Conservation (phyloP, 2,113 vertebrate genomes). For the Poecilia latipinna region DNA sequence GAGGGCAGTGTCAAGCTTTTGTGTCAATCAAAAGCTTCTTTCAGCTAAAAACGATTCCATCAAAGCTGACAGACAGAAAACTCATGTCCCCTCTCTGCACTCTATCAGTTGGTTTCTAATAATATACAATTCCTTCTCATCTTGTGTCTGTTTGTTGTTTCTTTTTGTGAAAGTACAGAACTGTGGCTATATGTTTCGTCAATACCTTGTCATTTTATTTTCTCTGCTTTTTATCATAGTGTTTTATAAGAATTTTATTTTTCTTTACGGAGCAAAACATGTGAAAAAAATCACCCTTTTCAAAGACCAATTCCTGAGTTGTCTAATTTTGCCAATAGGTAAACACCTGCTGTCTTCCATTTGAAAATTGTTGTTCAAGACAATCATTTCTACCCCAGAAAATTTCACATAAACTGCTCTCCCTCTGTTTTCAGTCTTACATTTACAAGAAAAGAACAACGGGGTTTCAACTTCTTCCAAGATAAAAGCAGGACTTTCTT, state of each 20-base stretch:
- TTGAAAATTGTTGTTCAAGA: slow-evolving; percentile 2
- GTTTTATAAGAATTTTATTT: neutral
- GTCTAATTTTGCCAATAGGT: slow-evolving; percentile 9
- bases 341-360: slow-evolving; percentile 10
- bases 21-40: slow-evolving; percentile 1
- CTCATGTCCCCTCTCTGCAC: neutral
- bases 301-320: neutral
- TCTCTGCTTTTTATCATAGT: neutral
- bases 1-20: slow-evolving; percentile 6
- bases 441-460: neutral
- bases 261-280: neutral
- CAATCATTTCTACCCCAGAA: neutral
- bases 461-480: neutral
- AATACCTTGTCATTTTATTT: neutral
- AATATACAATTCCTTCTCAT: neutral
- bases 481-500: neutral
- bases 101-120: slow-evolving; percentile 8
- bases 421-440: neutral
- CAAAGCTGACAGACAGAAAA: neutral
- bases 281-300: neutral
- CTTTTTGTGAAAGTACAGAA: neutral
- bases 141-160: neutral
- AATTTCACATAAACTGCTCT: slow-evolving; percentile 4
- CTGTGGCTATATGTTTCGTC: neutral
- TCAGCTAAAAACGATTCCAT: neutral